Conservation (phyloP, 1,140 invertebrate species). For the Archivesica marissinica region DNA sequence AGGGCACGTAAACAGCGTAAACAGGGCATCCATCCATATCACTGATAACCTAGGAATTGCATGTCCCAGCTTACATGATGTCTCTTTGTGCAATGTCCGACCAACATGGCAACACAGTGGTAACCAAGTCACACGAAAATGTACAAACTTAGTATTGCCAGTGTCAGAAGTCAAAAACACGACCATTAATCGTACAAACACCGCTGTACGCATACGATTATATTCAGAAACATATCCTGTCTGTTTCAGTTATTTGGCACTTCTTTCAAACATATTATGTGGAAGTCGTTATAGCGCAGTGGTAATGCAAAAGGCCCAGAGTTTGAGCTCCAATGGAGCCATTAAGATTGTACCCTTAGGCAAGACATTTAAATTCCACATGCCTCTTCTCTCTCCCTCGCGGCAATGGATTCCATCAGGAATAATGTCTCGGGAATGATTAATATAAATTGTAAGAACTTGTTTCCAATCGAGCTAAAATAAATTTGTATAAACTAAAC, state of each 20-base stretch:
- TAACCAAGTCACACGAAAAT: conserved; percentile 1
- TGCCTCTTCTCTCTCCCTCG: no score
- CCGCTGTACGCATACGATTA: not conserved
- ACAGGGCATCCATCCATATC: not conserved
- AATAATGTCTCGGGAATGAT: no score
- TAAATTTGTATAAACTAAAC: no score
- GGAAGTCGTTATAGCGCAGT: not conserved
- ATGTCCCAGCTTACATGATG: conserved; percentile 4
- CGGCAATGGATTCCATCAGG: no score
- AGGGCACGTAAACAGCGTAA: not conserved
- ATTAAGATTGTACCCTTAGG: no score
- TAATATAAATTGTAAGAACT: no score
- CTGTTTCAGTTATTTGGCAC: conserved; percentile 9
- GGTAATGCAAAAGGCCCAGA: no score
- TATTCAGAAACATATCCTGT: not conserved
- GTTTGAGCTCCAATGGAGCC: no score
- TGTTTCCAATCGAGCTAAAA: no score
- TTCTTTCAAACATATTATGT: not conserved
- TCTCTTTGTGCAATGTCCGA: conserved; percentile 37
- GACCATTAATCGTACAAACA: conserved; percentile 34
- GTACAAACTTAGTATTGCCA: conserved; percentile 12
- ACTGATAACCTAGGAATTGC: conserved; percentile 18
- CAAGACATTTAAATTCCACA: no score
- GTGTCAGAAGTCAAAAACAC: conserved; percentile 43
- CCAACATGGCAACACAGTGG: conserved; percentile 21